Evolutionary conservation across 2,797 vertebrate species (phyloP).

Genomic region (Buphagus erythrorhynchus): DNA sequence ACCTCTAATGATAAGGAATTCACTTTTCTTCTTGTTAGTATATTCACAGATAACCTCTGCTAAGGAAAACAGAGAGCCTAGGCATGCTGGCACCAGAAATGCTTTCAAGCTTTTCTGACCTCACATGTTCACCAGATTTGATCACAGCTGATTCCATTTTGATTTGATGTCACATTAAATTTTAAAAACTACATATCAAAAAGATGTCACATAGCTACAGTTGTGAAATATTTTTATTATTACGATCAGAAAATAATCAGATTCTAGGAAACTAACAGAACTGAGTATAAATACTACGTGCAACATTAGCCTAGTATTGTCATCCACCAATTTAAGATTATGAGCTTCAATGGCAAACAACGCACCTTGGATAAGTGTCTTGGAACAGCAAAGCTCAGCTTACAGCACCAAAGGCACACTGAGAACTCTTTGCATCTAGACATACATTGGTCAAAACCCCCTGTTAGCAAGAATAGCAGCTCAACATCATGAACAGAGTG

Average conservation of each 20-base stretch:
- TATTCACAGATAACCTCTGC: background rate
- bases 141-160: background rate
- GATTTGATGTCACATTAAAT: background rate
- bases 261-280: background rate
- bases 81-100: background rate
- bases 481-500: background rate
- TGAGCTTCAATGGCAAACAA: background rate
- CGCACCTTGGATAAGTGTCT: background rate
- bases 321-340: background rate
- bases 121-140: background rate
- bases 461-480: background rate
- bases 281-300: background rate
- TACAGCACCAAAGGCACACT: background rate
- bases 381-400: background rate
- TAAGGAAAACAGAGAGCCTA: background rate
- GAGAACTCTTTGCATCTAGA: background rate
- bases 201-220: rapidly evolving
- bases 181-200: background rate
- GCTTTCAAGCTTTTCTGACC: background rate
- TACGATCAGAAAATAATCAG: background rate
- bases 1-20: background rate
- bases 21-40: background rate
- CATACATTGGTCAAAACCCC: background rate
- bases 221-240: background rate
- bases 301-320: background rate